Percentiles rank a stretch among this genome's conserved stretches.
These are phyloP conservation scores for Aspidoscelis tigris DNA, from an alignment of 2,113 vertebrate genomes.

Conservation along the genomic window DNA sequence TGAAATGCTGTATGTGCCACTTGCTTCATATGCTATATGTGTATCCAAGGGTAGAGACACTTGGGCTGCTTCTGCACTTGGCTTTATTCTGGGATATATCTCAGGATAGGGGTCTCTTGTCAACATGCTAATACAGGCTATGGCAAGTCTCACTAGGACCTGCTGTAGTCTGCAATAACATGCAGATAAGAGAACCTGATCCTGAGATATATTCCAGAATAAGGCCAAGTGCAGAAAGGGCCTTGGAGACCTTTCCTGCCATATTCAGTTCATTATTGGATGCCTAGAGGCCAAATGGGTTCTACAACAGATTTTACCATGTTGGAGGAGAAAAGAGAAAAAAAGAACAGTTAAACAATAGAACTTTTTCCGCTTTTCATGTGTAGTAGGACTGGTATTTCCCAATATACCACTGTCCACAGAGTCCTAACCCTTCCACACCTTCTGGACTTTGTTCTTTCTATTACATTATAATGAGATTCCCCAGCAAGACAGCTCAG, in stretches of 20 bases:
- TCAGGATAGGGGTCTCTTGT: too few relatives aligned
- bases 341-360: constrained; percentile 63
- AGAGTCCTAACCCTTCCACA: constrained; percentile 55
- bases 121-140: too few relatives aligned
- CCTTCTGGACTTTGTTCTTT: constrained; percentile 53
- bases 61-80: constrained; percentile 13
- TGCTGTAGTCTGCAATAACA: too few relatives aligned
- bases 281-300: constrained; percentile 69
- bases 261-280: constrained; percentile 69
- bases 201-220: too few relatives aligned
- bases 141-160: too few relatives aligned
- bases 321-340: constrained; percentile 44
- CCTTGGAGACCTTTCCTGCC: constrained; percentile 60
- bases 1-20: constrained; percentile 63
- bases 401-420: constrained; percentile 48
- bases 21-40: constrained; percentile 68
- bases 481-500: constrained; percentile 54
- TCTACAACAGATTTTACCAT: constrained; percentile 56
- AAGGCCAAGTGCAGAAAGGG: too few relatives aligned
- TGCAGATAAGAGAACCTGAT: too few relatives aligned
- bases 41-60: constrained; percentile 67
- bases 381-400: constrained; percentile 60
- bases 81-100: too few relatives aligned
- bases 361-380: constrained; percentile 42
- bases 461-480: constrained; percentile 71